Percentiles rank a stretch among this genome's conserved stretches.
phyloP scores from a whole-genome alignment of 2,797 vertebrate genomes.

The Apogon talboti region DNA sequence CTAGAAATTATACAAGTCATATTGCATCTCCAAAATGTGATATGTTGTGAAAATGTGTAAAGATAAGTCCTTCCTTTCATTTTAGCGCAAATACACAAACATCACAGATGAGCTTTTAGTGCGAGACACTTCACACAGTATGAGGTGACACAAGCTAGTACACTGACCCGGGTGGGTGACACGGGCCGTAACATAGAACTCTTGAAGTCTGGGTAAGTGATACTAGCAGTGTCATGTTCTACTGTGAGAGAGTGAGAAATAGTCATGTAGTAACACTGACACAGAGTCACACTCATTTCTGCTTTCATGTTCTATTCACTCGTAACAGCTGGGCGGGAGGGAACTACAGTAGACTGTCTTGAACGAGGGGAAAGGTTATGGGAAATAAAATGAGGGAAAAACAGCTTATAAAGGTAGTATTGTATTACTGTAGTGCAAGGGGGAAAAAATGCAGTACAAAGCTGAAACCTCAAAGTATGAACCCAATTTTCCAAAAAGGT shows the following conservation, averaged over 20 bases:
- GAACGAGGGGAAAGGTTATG: constrained; percentile 22
- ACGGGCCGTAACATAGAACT: constrained; percentile 24
- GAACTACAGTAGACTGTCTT: constrained; percentile 13
- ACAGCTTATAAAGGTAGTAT: constrained; percentile 6
- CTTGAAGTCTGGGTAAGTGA: constrained; percentile 45
- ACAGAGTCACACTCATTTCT: constrained; percentile 15
- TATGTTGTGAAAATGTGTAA: background rate
- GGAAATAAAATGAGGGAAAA: constrained; percentile 14
- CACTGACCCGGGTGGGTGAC: constrained; percentile 35
- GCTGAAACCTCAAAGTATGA: constrained; percentile 34
- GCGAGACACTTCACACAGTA: constrained; percentile 34
- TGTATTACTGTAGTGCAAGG: constrained; percentile 16
- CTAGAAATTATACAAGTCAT: background rate
- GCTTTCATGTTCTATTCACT: constrained; percentile 26
- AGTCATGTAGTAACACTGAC: constrained; percentile 12
- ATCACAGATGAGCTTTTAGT: constrained; percentile 38
- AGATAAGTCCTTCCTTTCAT: constrained; percentile 10
- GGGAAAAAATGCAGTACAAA: constrained; percentile 37
- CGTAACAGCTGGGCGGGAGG: constrained; percentile 23
- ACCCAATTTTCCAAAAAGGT: constrained; percentile 17
- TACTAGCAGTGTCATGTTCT: constrained; percentile 62
- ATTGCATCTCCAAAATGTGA: constrained; percentile 10
- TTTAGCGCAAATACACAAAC: constrained; percentile 21
- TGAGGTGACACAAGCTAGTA: constrained; percentile 35
- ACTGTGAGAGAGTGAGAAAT: constrained; percentile 12